These are phyloP conservation scores for Bugula neritina DNA, from an alignment of 2,888 invertebrate genomes.

Conservation along the genomic window DNA sequence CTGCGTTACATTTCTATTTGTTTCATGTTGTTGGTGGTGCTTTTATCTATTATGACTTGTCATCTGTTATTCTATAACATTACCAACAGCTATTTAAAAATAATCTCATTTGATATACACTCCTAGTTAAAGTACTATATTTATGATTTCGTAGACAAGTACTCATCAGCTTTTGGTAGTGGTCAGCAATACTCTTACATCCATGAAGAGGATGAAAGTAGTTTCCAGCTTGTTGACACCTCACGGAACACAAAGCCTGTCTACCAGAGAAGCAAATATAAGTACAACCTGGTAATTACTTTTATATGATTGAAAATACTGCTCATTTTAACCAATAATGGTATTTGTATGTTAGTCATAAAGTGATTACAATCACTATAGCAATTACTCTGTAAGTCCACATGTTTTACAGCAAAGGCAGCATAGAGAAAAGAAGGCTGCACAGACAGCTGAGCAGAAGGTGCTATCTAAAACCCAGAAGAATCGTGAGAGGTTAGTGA, in stretches of 20 bases:
- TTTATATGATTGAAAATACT: not conserved
- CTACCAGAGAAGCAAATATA: slow-evolving; percentile 77
- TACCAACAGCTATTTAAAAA: too few relatives aligned
- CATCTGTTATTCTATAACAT: too few relatives aligned
- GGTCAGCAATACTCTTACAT: slow-evolving; percentile 96
- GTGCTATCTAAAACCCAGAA: slow-evolving; percentile 75
- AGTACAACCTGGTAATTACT: slow-evolving; percentile 50
- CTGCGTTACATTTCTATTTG: too few relatives aligned
- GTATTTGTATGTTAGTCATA: not conserved
- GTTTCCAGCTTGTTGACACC: slow-evolving; percentile 95
- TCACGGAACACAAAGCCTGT: slow-evolving; percentile 59
- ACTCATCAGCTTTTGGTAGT: slow-evolving; percentile 50
- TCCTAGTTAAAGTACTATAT: too few relatives aligned
- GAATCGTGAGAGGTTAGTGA: slow-evolving; percentile 57
- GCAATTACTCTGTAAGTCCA: not conserved
- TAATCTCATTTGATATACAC: too few relatives aligned
- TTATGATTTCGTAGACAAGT: slow-evolving; percentile 52
- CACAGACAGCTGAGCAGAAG: slow-evolving; percentile 61
- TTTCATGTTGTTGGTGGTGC: too few relatives aligned
- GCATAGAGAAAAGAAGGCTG: slow-evolving; percentile 2
- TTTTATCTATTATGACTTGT: too few relatives aligned
- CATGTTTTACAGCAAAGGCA: slow-evolving; percentile 22
- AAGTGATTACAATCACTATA: not conserved
- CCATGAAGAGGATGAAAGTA: slow-evolving; percentile 96
- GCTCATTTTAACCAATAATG: not conserved